Conservation (phyloP, 2,113 vertebrate genomes). For the Cisticola juncidis region DNA sequence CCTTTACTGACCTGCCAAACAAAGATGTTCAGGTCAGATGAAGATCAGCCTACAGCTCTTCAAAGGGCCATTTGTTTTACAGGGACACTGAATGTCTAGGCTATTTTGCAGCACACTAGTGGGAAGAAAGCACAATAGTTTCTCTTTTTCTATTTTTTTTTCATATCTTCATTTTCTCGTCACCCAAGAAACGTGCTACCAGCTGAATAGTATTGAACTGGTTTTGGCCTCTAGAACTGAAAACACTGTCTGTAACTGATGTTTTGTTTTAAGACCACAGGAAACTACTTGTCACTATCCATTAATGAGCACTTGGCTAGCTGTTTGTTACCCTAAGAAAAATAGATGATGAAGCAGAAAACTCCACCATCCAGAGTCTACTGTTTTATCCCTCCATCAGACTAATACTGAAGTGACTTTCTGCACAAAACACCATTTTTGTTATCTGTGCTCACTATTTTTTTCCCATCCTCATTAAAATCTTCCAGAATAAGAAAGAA, state of each 20-base stretch:
- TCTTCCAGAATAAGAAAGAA: neutral
- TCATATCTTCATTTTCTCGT: neutral
- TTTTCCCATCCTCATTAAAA: constrained; percentile 18
- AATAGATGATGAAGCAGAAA: constrained; percentile 63
- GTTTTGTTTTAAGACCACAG: constrained; percentile 57
- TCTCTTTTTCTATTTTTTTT: neutral
- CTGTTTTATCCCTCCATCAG: neutral
- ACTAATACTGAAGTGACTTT: neutral
- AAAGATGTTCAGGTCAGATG: neutral
- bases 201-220: neutral
- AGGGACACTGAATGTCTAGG: neutral
- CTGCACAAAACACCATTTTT: neutral
- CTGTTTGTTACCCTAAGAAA: constrained; percentile 43
- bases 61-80: neutral
- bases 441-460: neutral
- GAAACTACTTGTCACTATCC: constrained; percentile 62
- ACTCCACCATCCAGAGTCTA: neutral
- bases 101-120: neutral
- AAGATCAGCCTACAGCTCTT: neutral
- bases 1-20: neutral
- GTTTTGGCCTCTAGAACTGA: constrained; percentile 50
- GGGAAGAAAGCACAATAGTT: neutral
- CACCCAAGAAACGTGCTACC: neutral
- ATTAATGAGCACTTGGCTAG: constrained; percentile 64
- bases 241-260: constrained; percentile 57